phyloP scores from a whole-genome alignment of 2,113 vertebrate species.

The Corythornis cristatus region DNA sequence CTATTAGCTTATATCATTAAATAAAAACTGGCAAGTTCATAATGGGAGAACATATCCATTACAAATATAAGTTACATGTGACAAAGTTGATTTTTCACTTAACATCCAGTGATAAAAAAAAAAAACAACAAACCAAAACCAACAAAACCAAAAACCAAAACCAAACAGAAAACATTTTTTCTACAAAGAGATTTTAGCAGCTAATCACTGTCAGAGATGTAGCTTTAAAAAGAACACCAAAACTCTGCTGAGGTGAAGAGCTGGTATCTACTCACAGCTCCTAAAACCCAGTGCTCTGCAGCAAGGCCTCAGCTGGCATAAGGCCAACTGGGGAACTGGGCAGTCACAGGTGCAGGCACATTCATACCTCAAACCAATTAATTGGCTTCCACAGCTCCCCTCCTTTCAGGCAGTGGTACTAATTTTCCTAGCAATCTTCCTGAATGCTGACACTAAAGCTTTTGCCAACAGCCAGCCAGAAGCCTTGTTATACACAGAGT shows the following conservation, averaged over 20 bases:
- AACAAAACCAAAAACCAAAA: background rate
- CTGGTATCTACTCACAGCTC: background rate
- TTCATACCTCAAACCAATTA: rapidly evolving
- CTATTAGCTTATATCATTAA: background rate
- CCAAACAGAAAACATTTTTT: background rate
- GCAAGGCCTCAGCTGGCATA: background rate
- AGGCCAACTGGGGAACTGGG: background rate
- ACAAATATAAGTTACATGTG: background rate
- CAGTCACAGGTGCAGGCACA: background rate
- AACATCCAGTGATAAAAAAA: background rate
- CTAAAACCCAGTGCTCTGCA: background rate
- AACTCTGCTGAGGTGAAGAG: background rate
- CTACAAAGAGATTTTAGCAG: background rate
- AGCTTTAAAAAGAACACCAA: background rate
- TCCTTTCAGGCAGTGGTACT: background rate
- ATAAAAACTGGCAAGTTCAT: background rate
- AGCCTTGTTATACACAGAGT: background rate
- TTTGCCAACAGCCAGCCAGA: background rate
- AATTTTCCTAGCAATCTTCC: background rate
- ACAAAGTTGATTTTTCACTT: background rate
- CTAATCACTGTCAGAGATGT: background rate
- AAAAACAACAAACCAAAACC: no score
- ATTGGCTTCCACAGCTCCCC: background rate
- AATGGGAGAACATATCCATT: background rate
- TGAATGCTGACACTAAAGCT: background rate